Base-by-base conservation (phyloP, 2,888 invertebrate genomes). In the Candidula unifasciata region DNA sequence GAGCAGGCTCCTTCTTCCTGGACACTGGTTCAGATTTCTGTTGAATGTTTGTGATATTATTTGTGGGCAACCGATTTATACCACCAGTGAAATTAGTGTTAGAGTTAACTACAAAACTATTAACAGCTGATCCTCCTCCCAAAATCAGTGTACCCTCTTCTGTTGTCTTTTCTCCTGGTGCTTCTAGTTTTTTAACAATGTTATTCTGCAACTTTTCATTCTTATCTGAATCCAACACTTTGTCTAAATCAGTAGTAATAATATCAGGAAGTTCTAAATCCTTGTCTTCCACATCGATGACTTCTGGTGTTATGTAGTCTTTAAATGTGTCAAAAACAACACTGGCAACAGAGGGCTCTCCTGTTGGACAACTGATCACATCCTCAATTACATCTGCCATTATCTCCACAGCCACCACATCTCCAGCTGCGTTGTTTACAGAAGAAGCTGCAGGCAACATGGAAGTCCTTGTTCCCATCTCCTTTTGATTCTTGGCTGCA, bases 251-350 rank as follows among this genome's bases (percentile, higher is more conserved):
- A 27, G 57, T 18, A 24, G 27, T 27, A 24, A 52, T 52, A 33
- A 33, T 24, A 27, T 13, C 1, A n/a, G 73, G n/a, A 74, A 13
- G n/a, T 52, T 1, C n/a, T n/a, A 27, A n/a, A n/a, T 27, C 73
- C 13, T 33, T 77, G 33, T 16, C 21, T 18, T 24, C 60, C 35
- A 54, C 37, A 54, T 10, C 30, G 0, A 21, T 24, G 5, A 52
- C 86, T n/a, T 77, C 77, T 57, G 76, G 73, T 24, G 73, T 27
- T 16, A 91, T 89, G 21, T 92, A 88, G 37, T 92, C 92, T 37
- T 92, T 89, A 77, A 93, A 91, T 1, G 92, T 90, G 74, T 92
- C 92, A n/a, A 92, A 89, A 18, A 93, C 93, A 35, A 93, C 93
- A 52, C 88, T 90, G 21, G 93, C 92, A 33, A 93, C 90, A 18